Evolutionary conservation across 2,888 invertebrate species (phyloP).

Genomic region (Toxonevra muliebris): DNA sequence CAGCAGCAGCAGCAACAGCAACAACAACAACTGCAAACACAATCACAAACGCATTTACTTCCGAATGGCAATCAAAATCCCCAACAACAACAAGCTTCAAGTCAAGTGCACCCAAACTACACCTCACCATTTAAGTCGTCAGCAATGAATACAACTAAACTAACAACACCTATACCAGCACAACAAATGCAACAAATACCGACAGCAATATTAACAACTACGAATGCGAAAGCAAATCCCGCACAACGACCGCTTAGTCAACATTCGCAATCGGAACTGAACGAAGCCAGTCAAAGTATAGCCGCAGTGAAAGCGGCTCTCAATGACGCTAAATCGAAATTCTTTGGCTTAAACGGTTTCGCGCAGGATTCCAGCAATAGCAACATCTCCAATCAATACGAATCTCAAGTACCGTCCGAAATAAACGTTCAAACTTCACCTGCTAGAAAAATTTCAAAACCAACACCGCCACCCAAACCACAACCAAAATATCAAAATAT

Average conservation of each 20-base stretch:
- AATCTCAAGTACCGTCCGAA: slow-evolving; percentile 30
- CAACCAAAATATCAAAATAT: slow-evolving; percentile 59
- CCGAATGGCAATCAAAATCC: slow-evolving; percentile 38
- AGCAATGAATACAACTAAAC: slow-evolving; percentile 3
- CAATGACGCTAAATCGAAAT: slow-evolving; percentile 64
- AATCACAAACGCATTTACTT: slow-evolving; percentile 26
- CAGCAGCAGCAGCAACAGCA: slow-evolving; percentile 31
- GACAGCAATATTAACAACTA: slow-evolving; percentile 12
- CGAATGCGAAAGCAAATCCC: slow-evolving; percentile 27
- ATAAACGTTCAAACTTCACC: slow-evolving; percentile 18
- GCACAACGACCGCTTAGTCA: slow-evolving; percentile 51
- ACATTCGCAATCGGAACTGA: slow-evolving; percentile 48
- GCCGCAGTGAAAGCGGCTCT: slow-evolving; percentile 62
- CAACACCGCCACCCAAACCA: slow-evolving; percentile 34
- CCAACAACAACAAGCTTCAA: slow-evolving; percentile 16
- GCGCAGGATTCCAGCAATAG: slow-evolving; percentile 31
- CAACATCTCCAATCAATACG: slow-evolving; percentile 21
- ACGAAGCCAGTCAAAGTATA: slow-evolving; percentile 56
- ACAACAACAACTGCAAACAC: slow-evolving; percentile 30
- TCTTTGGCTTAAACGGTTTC: slow-evolving; percentile 61
- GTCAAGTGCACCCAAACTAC: slow-evolving; percentile 1
- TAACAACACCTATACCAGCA: slow-evolving; percentile 22
- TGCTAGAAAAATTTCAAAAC: slow-evolving; percentile 36
- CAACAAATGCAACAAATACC: slow-evolving; percentile 12
- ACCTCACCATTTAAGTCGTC: neutral